Evolutionary conservation across 1,140 invertebrate species (phyloP).

Genomic region (Hyles vespertilio): DNA sequence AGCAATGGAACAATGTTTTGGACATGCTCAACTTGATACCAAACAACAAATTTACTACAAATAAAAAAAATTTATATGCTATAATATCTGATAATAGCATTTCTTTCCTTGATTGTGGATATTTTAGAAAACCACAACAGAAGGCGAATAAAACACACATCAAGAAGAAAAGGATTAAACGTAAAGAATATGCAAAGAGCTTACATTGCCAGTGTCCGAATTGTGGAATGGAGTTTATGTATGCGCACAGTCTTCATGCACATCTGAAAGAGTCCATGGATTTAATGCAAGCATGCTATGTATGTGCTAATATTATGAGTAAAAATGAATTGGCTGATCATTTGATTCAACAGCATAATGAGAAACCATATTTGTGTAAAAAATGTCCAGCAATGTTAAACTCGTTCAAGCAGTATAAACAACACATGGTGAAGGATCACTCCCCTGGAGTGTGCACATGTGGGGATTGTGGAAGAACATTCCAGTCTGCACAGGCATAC

Average conservation of each 20-base stretch:
- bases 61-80: slow-evolving; percentile 24
- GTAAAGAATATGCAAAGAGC: slow-evolving; percentile 11
- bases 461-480: slow-evolving; percentile 50
- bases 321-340: slow-evolving; percentile 41
- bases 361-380: slow-evolving; percentile 37
- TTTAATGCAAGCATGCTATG: slow-evolving; percentile 43
- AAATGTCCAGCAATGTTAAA: slow-evolving; percentile 44
- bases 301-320: slow-evolving; percentile 49
- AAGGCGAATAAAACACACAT: slow-evolving; percentile 5
- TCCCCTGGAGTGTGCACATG: slow-evolving; percentile 32
- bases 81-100: slow-evolving; percentile 34
- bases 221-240: slow-evolving; percentile 45
- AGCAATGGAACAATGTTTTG: slow-evolving; percentile 39
- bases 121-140: slow-evolving; percentile 9
- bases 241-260: slow-evolving; percentile 36
- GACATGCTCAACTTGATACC: slow-evolving; percentile 34
- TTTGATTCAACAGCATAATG: slow-evolving; percentile 33
- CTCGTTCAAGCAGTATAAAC: slow-evolving; percentile 23
- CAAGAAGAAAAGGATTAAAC: slow-evolving; percentile 4
- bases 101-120: slow-evolving; percentile 21
- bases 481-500: slow-evolving; percentile 34
- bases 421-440: slow-evolving; percentile 37
- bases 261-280: slow-evolving; percentile 54
- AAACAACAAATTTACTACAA: slow-evolving; percentile 6
- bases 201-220: slow-evolving; percentile 36